These are phyloP conservation scores for Apteryx mantelli DNA, from an alignment of 2,113 vertebrate genomes.

Conservation along the genomic window DNA sequence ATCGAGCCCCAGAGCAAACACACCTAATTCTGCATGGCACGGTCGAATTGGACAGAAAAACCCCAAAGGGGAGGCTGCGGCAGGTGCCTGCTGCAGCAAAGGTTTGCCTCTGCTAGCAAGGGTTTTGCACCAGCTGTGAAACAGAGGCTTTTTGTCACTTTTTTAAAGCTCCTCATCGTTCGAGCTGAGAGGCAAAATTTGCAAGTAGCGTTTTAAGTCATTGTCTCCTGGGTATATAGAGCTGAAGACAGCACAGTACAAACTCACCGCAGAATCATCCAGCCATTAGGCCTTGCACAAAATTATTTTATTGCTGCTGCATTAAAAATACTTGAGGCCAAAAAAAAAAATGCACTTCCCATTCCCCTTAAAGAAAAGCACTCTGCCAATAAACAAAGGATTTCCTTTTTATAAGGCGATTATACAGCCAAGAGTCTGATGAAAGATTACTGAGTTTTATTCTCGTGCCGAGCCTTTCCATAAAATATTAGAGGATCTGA, in stretches of 20 bases:
- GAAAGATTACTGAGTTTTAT: not conserved
- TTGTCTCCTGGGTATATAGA: not conserved
- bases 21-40: not conserved
- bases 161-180: accelerated
- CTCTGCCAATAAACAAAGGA: not conserved
- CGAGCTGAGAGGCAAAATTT: not conserved
- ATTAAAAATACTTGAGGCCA: not conserved
- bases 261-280: not conserved
- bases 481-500: not conserved
- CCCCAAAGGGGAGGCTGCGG: not conserved
- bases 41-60: not conserved
- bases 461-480: not conserved
- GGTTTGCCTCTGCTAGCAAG: not conserved
- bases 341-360: not conserved
- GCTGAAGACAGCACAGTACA: not conserved
- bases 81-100: too few species aligned
- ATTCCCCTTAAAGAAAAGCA: not conserved
- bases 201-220: accelerated
- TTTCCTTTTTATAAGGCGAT: conserved; percentile 1
- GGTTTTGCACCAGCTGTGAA: not conserved
- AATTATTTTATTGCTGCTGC: not conserved
- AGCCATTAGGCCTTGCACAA: not conserved
- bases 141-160: not conserved
- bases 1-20: not conserved
- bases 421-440: not conserved